These are phyloP conservation scores for Shargacucullia verbasci DNA, from an alignment of 2,888 invertebrate genomes.

Conservation along the genomic window DNA sequence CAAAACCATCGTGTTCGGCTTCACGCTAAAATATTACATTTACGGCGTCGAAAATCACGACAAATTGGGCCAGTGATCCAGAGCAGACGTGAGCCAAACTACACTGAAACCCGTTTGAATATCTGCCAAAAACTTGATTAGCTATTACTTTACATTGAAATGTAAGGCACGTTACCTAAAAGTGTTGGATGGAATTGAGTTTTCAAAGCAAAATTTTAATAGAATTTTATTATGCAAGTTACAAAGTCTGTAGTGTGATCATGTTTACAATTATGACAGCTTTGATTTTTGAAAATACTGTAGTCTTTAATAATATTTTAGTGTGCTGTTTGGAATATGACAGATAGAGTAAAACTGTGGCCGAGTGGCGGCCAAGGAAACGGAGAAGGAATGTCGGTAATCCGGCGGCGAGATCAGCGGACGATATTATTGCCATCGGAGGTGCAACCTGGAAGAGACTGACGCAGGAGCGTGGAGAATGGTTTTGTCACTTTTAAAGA, in stretches of 20 bases:
- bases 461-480: no score
- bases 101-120: slow-evolving; percentile 40
- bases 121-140: slow-evolving; percentile 53
- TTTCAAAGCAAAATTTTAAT: slow-evolving; percentile 4
- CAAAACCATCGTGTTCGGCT: no score
- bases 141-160: slow-evolving; percentile 38
- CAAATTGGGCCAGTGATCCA: slow-evolving; percentile 45
- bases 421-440: no score
- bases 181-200: background rate
- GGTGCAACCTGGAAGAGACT: no score
- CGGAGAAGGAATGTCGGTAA: no score
- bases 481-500: no score
- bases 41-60: slow-evolving; percentile 40
- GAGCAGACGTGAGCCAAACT: slow-evolving; percentile 47
- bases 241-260: background rate
- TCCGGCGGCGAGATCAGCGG: no score
- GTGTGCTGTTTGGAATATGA: no score
- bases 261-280: background rate
- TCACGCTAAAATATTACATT: slow-evolving; percentile 37
- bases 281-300: no score
- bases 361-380: no score
- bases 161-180: slow-evolving; percentile 12
- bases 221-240: background rate
- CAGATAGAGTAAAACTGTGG: no score
- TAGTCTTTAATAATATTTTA: no score